Evolutionary conservation across 2,888 invertebrate species (phyloP).

Genomic region (Oligia fasciuncula): DNA sequence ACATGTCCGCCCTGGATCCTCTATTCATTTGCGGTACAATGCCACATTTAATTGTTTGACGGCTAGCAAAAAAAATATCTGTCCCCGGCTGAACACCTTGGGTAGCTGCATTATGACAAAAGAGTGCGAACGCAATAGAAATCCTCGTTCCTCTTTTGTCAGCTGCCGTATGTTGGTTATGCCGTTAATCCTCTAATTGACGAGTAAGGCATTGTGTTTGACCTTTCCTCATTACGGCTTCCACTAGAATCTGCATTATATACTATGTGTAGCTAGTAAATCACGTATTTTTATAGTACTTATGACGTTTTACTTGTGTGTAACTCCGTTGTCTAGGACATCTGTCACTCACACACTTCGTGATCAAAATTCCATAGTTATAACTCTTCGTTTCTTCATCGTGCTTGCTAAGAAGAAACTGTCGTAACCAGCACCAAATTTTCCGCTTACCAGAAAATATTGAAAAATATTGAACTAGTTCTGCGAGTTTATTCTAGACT

Average conservation of each 20-base stretch:
- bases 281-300: slow-evolving; percentile 31
- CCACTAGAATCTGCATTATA: slow-evolving; percentile 66
- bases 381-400: background rate
- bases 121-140: slow-evolving; percentile 61
- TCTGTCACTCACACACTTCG: slow-evolving; percentile 39
- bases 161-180: slow-evolving; percentile 68
- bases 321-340: slow-evolving; percentile 37
- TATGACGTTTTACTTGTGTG: slow-evolving; percentile 30
- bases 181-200: slow-evolving; percentile 77
- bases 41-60: slow-evolving; percentile 72
- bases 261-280: slow-evolving; percentile 41
- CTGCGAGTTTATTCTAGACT: background rate
- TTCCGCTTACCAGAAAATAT: background rate
- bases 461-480: slow-evolving; percentile 11
- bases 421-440: background rate
- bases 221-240: slow-evolving; percentile 84
- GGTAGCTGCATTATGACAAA: slow-evolving; percentile 79
- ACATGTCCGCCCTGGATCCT: slow-evolving; percentile 77
- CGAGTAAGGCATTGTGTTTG: slow-evolving; percentile 75
- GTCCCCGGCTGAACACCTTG: slow-evolving; percentile 62
- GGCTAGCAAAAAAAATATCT: slow-evolving; percentile 65
- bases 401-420: slow-evolving; percentile 1
- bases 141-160: slow-evolving; percentile 66
- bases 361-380: slow-evolving; percentile 28
- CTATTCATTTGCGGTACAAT: slow-evolving; percentile 76